These are phyloP conservation scores for Chitala chitala DNA, from an alignment of 2,113 vertebrate genomes.

Conservation along the genomic window DNA sequence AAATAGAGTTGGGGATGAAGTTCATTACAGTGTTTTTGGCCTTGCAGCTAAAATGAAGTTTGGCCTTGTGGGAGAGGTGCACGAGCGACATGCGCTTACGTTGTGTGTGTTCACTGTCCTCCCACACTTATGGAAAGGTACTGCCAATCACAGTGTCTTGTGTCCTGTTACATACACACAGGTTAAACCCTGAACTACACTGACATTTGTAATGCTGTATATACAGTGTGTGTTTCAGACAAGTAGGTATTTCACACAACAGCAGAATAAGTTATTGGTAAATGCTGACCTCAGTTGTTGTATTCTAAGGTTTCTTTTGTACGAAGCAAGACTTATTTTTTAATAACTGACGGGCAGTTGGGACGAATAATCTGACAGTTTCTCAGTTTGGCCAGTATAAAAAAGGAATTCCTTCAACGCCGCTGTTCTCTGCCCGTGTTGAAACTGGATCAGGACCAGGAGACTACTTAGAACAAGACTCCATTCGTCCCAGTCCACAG, in stretches of 20 bases:
- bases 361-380: neutral
- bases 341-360: no score
- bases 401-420: neutral
- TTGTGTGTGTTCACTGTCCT: neutral
- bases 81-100: no score
- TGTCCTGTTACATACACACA: neutral
- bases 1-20: no score
- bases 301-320: conserved; percentile 3
- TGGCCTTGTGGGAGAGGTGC: no score
- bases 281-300: neutral
- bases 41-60: no score
- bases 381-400: neutral
- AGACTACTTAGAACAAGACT: neutral
- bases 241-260: neutral
- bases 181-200: no score
- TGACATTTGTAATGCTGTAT: no score
- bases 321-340: neutral
- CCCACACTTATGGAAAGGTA: neutral
- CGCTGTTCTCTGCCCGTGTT: neutral
- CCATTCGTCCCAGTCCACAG: neutral
- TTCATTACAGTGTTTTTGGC: no score
- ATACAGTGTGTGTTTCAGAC: no score
- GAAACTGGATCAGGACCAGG: conserved; percentile 13
- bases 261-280: neutral
- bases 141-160: neutral